Base-by-base conservation (phyloP, 2,113 vertebrate genomes). In the Chinchilla lanigera region DNA sequence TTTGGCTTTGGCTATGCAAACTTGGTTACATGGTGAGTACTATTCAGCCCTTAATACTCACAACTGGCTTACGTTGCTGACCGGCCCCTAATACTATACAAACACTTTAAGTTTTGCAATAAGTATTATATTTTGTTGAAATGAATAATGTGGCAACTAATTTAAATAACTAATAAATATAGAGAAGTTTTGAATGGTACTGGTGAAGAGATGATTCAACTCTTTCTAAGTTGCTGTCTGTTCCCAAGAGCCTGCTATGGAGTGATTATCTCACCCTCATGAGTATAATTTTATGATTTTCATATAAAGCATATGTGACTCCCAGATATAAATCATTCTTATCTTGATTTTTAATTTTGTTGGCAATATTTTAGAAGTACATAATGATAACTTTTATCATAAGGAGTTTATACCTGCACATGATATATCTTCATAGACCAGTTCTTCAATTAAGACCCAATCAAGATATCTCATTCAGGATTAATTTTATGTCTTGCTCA, bases 221-320 rank as follows among this genome's bases (percentile, higher is more conserved):
- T 81, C 17, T 85, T 84, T 9, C 4, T 50, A 41, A 17, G 0
- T 33, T 82, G 12, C 44, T 85, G 12, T 90, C 17, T 65, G 12
- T 22, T 41, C 19, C n/a, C 19, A 54, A 41, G 22, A 63, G 24
- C 38, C 35, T 82, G 56, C 41, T 50, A 24, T 8, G 69, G 9
- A 69, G 7, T 30, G 5, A 86, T 52, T 0, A 3, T 63, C 44
- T 88, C n/a, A 78, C 11, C 1, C 17, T 47, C 26, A 2, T 89
- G 63, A 83, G 63, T 86, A 61, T 30, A n/a, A 52, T 44, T 95
- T 95, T 50, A 33, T 50, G 35, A 22, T 73, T 94, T 88, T 77
- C 47, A 78, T n/a, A 8, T 65, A 75, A 90, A 83, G 35, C 6
- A 65, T 80, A 35, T 35, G 33, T 67, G 14, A 38, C 1, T 7